These are phyloP conservation scores for Alloscopus bannaensis DNA, from an alignment of 2,888 invertebrate species.

Conservation along the genomic window DNA sequence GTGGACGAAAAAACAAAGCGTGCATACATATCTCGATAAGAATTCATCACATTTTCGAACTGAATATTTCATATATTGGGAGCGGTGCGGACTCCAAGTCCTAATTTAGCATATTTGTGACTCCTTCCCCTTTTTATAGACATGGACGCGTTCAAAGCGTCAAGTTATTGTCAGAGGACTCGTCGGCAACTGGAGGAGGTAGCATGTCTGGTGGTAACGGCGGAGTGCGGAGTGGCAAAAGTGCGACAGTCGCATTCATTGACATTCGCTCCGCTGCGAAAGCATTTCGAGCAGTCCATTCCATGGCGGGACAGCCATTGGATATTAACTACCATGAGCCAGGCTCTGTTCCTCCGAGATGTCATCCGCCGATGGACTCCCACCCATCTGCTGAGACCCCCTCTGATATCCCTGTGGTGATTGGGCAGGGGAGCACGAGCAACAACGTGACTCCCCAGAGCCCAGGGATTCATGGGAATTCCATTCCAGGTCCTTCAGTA, in stretches of 20 bases:
- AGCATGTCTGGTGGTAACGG: slow-evolving; percentile 68
- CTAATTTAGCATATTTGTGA: slow-evolving; percentile 6
- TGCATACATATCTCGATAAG: neutral
- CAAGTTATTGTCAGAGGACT: slow-evolving; percentile 85
- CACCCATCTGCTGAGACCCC: slow-evolving; percentile 76
- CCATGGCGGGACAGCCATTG: slow-evolving; percentile 68
- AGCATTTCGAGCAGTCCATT: slow-evolving; percentile 91
- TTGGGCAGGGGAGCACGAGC: slow-evolving; percentile 66
- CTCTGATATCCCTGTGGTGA: slow-evolving; percentile 62
- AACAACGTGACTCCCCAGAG: slow-evolving; percentile 55
- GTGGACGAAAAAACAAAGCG: slow-evolving; percentile 42
- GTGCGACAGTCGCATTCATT: slow-evolving; percentile 95
- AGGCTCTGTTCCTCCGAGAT: slow-evolving; percentile 71
- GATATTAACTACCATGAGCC: slow-evolving; percentile 72
- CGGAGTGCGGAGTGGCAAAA: slow-evolving; percentile 77
- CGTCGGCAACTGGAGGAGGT: slow-evolving; percentile 75
- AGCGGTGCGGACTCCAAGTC: neutral
- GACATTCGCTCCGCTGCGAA: slow-evolving; percentile 97
- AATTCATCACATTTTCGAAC: neutral
- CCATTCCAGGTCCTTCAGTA: slow-evolving; percentile 64
- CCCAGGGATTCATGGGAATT: slow-evolving; percentile 64
- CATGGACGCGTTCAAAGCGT: slow-evolving; percentile 99
- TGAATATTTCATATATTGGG: neutral
- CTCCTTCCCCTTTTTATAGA: slow-evolving; percentile 79
- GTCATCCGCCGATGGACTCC: slow-evolving; percentile 77